Base-by-base conservation (phyloP, 2,797 vertebrate genomes). In the Premnoplex brunnescens region DNA sequence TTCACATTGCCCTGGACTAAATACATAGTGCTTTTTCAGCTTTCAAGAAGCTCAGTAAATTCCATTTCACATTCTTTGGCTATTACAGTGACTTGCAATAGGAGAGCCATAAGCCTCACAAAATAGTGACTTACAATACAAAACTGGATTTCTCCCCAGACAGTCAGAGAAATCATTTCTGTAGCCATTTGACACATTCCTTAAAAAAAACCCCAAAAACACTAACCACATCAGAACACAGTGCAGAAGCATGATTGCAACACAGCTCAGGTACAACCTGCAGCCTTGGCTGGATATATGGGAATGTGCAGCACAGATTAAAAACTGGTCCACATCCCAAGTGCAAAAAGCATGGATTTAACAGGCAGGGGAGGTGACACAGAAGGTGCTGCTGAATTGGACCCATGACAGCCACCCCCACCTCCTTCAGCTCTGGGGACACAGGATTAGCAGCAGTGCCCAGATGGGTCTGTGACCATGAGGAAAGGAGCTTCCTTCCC, bases 161-260 rank as follows among this genome's bases (percentile, higher is more conserved):
- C n/a, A 68, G 22, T 32, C 30, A 68, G 37, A 60, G 49, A 66
- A 72, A 39, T 7, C 3, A 5, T 39, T 82, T 86, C 13, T 36
- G 32, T 7, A 85, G 39, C 34, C 37, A 8, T 81, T 34, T 23
- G 11, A 85, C 39, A 88, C 72, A 22, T 62, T 32, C 36, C 49
- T 46, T n/a, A 41, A 44, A 56, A 63, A 12, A 14, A 26, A 5
- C 13, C 22, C 16, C 10, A 16, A 51, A 51, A 30, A 6, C 20
- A 56, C 12, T 21, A 36, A 19, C 13, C 12, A 30, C 0, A 12
- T 10, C 1, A 36, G 9, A 49, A 32, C 18, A 41, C 21, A 4
- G 12, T 1, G 52, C 1, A 28, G 71, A 64, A 81, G 67, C 68
- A 7, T 2, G 44, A 43, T 24, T 39, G 27, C 16, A 23, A 44